phyloP scores from a whole-genome alignment of 2,113 vertebrate species.

The Gymnorhina tibicen region DNA sequence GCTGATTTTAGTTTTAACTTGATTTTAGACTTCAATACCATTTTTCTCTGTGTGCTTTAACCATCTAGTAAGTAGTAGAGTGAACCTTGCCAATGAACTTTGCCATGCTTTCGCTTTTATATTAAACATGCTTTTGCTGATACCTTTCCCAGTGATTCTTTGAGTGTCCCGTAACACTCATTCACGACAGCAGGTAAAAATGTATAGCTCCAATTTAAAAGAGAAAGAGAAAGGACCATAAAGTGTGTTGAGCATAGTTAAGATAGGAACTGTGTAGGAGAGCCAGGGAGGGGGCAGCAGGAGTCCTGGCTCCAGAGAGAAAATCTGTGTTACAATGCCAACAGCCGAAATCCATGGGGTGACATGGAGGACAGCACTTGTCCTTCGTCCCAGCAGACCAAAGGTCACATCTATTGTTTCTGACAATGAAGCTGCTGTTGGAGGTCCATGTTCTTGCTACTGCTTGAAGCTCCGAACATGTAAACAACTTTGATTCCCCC shows the following conservation, averaged over 20 bases:
- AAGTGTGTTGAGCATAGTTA: not conserved
- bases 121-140: not conserved
- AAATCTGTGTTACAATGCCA: not conserved
- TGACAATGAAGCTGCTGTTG: not conserved
- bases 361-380: not conserved
- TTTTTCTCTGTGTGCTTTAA: not conserved
- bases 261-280: not conserved
- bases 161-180: not conserved
- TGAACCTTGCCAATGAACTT: not conserved
- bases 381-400: not conserved
- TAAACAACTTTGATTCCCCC: not conserved
- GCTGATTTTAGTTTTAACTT: not conserved
- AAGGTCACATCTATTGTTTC: not conserved
- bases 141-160: not conserved
- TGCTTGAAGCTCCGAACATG: not conserved
- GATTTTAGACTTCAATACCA: not conserved
- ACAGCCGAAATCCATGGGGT: rapidly evolving
- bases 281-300: not conserved
- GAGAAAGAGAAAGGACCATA: not conserved
- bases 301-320: not conserved
- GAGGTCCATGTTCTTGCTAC: not conserved
- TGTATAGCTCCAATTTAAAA: not conserved
- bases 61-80: not conserved
- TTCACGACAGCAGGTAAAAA: not conserved
- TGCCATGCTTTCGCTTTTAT: not conserved